Conservation (phyloP, 2,888 invertebrate species). For the Ditylenchus weischeri region DNA sequence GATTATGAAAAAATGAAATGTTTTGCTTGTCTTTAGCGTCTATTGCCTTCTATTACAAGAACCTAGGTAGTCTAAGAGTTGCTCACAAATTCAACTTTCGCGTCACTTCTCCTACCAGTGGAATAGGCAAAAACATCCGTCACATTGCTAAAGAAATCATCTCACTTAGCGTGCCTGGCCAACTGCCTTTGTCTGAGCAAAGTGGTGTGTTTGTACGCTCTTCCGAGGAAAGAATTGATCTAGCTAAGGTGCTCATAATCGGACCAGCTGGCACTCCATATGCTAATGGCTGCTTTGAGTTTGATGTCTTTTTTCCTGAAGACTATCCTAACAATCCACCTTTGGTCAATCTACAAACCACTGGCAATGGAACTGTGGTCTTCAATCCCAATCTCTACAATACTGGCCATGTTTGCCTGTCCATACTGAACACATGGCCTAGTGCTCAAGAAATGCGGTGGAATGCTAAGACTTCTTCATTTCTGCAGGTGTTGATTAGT, state of each 20-base stretch:
- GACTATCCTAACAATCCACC: conserved; percentile 64
- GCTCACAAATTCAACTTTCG: no score
- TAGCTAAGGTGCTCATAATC: conserved; percentile 79
- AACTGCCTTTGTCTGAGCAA: conserved; percentile 81
- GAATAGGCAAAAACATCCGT: not conserved
- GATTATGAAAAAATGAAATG: no score
- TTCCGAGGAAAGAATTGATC: conserved; percentile 86
- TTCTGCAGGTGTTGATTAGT: conserved; percentile 56
- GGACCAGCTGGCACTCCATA: conserved; percentile 68
- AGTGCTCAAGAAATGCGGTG: conserved; percentile 57
- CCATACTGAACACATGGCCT: conserved; percentile 57
- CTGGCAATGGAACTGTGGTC: conserved; percentile 65
- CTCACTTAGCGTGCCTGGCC: conserved; percentile 61
- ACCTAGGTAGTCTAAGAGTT: no score
- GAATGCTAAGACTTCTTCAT: conserved; percentile 52
- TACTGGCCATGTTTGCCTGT: conserved; percentile 63
- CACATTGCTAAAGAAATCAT: conserved; percentile 12
- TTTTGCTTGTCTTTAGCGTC: no score
- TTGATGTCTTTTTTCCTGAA: conserved; percentile 64
- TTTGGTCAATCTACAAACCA: conserved; percentile 66
- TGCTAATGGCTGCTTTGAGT: conserved; percentile 65
- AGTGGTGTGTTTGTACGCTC: conserved; percentile 88
- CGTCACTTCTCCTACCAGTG: no score
- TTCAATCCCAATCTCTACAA: conserved; percentile 67
- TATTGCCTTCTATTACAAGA: no score